Conservation (phyloP, 2,888 invertebrate species). For the Rotaria magnacalcarata region DNA sequence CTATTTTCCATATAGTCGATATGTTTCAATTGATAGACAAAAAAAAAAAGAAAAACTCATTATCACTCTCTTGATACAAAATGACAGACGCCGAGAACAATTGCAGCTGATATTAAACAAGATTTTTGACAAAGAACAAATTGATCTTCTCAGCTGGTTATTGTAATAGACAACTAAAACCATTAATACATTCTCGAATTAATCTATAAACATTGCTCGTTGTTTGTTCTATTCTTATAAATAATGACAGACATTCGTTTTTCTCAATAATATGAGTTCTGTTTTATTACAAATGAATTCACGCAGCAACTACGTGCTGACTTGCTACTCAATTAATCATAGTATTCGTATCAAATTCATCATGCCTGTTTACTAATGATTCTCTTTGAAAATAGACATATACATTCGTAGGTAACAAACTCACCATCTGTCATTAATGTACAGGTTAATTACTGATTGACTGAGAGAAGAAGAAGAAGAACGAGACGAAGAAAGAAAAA, state of each 20-base stretch:
- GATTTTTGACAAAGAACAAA: neutral
- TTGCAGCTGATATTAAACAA: slow-evolving; percentile 1
- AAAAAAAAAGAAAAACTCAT: slow-evolving; percentile 1
- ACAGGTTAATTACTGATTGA: slow-evolving; percentile 29
- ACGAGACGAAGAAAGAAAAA: neutral
- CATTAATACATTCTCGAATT: neutral
- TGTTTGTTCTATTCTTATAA: neutral
- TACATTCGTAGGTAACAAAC: neutral
- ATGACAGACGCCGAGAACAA: neutral
- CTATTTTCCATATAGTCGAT: neutral
- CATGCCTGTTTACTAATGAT: slow-evolving; percentile 13
- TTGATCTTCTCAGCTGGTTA: slow-evolving; percentile 2
- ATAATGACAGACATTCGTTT: neutral
- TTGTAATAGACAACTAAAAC: neutral
- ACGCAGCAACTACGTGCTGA: neutral
- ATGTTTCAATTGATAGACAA: neutral
- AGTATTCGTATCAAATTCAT: neutral
- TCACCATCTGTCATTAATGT: neutral
- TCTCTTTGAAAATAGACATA: neutral
- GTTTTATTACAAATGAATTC: neutral
- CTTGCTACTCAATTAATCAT: neutral
- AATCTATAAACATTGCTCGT: neutral
- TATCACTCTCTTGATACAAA: neutral
- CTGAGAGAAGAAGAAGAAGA: neutral
- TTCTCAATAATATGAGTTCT: neutral